Conservation (phyloP, 2,797 vertebrate genomes). For the Steatocranus sp. region DNA sequence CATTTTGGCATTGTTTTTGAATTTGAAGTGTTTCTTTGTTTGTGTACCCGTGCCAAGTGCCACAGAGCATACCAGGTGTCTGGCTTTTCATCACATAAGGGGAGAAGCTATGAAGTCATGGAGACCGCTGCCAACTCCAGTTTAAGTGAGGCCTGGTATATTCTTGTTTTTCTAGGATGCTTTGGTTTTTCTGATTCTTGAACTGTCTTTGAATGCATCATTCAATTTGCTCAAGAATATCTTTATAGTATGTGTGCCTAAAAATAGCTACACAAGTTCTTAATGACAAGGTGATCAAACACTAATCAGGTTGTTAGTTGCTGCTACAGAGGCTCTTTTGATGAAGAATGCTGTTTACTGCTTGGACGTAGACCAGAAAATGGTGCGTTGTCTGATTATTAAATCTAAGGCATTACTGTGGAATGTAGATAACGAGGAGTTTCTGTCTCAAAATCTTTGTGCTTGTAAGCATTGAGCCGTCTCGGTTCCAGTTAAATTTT, state of each 20-base stretch:
- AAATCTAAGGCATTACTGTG: constrained; percentile 14
- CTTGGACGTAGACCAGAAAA: constrained; percentile 3
- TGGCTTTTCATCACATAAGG: neutral
- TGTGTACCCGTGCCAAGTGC: constrained; percentile 5
- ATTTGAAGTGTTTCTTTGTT: constrained; percentile 19
- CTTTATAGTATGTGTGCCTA: neutral
- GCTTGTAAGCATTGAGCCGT: neutral
- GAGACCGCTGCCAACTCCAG: neutral
- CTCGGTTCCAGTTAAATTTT: neutral
- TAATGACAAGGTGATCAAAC: constrained; percentile 20
- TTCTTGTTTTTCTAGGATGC: neutral
- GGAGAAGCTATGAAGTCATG: neutral
- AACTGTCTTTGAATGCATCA: neutral
- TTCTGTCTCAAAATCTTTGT: neutral
- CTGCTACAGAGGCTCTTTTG: constrained; percentile 39
- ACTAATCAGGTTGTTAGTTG: constrained; percentile 28
- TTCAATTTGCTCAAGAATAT: neutral
- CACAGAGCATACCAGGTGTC: neutral
- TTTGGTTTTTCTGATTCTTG: neutral
- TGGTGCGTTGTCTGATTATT: constrained; percentile 29
- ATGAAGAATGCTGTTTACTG: constrained; percentile 44
- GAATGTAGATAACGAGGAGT: constrained; percentile 14
- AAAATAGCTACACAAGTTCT: constrained; percentile 16
- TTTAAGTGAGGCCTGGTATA: neutral
- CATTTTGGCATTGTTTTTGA: constrained; percentile 8